Base-by-base conservation (phyloP, 2,113 vertebrate genomes). In the Loxodonta africana region DNA sequence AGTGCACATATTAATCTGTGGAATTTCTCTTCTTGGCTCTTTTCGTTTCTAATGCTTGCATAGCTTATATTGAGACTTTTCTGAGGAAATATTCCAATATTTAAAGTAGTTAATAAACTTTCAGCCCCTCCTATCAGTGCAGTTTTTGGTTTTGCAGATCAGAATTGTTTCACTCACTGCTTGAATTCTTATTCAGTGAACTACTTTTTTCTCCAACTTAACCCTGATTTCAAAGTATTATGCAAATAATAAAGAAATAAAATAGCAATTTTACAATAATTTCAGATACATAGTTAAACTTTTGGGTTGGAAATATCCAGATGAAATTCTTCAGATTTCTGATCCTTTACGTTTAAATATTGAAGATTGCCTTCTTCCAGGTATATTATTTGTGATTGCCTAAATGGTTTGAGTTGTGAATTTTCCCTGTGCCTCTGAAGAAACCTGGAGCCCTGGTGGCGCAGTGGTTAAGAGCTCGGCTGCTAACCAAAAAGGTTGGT, bases 1-100 rank as follows among this genome's bases (percentile, higher is more conserved):
- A 93, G 96, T 60, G 74, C 53, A 78, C 65, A 41, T 93, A 83
- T 76, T 95, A 91, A 95, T 95, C 95, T 91, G 33, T 89, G 57
- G 71, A 92, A 91, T 97, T 95, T 81, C 65, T 95, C 67, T 67
- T 87, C 71, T 95, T 83, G 33, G 87, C 26, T 41, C 90, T 91
- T 77, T 95, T 85, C 57, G 44, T 94, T 69, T 94, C 84, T 83
- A 37, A 48, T 95, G 28, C 21, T 77, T 85, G 41, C 23, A 69
- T 33, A 78, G n/a, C 23, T 20, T 82, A 5, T 44, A 57, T 82
- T 4, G 46, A 97, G 37, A 25, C 51, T 95, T 87, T 4, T 76
- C 62, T 88, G 60, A 90, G 63, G 37, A 95, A 78, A 80, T 78
- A 91, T 3, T 77, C 25, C 12, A 51, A 26, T 44, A 51, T 88